Evolutionary conservation across 2,797 vertebrate species (phyloP), one percentile per base, ranked within the genome.

Genomic region (Sphenodon punctatus): DNA sequence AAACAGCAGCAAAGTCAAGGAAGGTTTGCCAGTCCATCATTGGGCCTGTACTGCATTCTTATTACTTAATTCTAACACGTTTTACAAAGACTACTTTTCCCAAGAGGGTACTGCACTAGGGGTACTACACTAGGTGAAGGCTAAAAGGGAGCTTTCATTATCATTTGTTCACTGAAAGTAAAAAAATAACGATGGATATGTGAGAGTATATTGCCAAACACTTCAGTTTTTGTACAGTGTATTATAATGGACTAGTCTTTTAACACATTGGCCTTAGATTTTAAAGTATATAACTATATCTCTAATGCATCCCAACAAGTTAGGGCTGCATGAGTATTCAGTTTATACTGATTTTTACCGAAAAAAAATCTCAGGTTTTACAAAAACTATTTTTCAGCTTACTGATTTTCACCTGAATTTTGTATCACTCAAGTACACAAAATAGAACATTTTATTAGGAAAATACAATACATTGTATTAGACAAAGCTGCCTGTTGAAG

Each of bases 21-120:
- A 80, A 86, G 36, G 58, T 88, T 85, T 91, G 42, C 70, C 89
- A 80, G 45, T 89, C 92, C 88, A 89, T 93, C n/a, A 81, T 89
- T 89, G 85, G 51, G 42, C 67, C 58, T 66, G 78, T 75, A 66
- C 51, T 81, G 87, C 22, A 65, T 90, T 92, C 65, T 86, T 88
- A 53, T 70, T 22, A 88, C 78, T 84, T 86, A 85, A 67, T 75
- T 82, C 69, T 79, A 88, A 61, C 32, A 56, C 77, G 42, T 84
- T 91, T 90, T 80, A 71, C 80, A 86, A 76, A 90, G 68, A 61
- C 51, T 82, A 7, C 85, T 85, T 85, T 91, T 86, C 78, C 79
- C 80, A 77, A 67, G 39, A 68, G 65, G 69, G 61, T 72, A 53
- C 65, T 79, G 70, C 68, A 86, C 78, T 46, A n/a, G n/a, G n/a